Percentiles rank a stretch among this genome's conserved stretches.
These are phyloP conservation scores for Enteromius radiatus DNA, from an alignment of 2,797 vertebrate species.

Conservation along the genomic window DNA sequence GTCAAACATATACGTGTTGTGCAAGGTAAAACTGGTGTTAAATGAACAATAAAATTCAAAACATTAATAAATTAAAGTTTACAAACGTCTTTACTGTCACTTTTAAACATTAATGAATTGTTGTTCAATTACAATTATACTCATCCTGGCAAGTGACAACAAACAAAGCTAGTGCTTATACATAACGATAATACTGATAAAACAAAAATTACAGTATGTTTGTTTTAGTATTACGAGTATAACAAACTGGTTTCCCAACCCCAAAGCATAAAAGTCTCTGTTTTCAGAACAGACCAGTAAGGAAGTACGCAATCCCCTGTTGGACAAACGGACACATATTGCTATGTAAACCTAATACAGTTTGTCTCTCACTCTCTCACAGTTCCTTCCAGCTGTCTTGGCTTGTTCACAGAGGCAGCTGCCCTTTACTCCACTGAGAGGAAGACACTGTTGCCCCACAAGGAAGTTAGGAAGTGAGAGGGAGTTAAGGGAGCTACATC, in stretches of 20 bases:
- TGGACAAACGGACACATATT: conserved; percentile 69
- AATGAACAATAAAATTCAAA: neutral
- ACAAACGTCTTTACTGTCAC: neutral
- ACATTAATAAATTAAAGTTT: neutral
- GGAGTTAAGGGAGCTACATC: conserved; percentile 67
- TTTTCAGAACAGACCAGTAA: conserved; percentile 46
- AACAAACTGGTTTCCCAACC: neutral
- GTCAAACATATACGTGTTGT: neutral
- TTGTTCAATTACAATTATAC: neutral
- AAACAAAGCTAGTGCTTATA: neutral
- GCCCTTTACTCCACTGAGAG: conserved; percentile 73
- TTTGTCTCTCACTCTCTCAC: conserved; percentile 46
- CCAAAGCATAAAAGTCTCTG: conserved; percentile 17
- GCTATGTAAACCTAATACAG: conserved; percentile 66
- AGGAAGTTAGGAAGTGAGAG: conserved; percentile 57
- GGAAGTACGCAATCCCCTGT: conserved; percentile 56
- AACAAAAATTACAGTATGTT: too few species aligned
- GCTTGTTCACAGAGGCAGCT: conserved; percentile 74
- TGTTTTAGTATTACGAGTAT: neutral
- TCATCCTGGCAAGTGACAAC: neutral
- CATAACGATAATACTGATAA: neutral
- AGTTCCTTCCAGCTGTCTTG: conserved; percentile 78
- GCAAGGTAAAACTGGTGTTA: neutral
- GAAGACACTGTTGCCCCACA: conserved; percentile 58
- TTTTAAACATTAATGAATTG: neutral